phyloP scores from a whole-genome alignment of 2,113 vertebrate genomes.

The Melozone crissalis region DNA sequence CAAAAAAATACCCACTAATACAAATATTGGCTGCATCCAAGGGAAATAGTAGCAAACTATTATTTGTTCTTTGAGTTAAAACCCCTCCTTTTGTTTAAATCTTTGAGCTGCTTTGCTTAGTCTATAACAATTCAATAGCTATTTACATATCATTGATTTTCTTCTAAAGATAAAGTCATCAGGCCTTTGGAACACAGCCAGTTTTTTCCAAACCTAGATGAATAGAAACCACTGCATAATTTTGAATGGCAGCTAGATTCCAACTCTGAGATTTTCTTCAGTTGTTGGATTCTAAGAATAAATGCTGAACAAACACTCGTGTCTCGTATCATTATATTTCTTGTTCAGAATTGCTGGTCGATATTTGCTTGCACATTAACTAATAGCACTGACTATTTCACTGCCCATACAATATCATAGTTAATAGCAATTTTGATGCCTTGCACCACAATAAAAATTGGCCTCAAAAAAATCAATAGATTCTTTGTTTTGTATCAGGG shows the following conservation, averaged over 20 bases:
- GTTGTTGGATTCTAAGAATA: slow-evolving; percentile 53
- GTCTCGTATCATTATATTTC: slow-evolving; percentile 64
- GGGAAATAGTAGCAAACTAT: background rate
- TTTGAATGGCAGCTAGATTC: background rate
- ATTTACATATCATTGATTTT: slow-evolving; percentile 34
- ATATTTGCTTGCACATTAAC: slow-evolving; percentile 78
- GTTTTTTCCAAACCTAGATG: background rate
- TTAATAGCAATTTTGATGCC: slow-evolving; percentile 75
- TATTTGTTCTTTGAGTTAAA: background rate
- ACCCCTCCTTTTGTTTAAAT: background rate
- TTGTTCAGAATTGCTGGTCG: slow-evolving; percentile 72
- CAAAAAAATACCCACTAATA: background rate
- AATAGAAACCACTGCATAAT: background rate
- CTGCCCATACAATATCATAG: slow-evolving; percentile 71
- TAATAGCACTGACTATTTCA: slow-evolving; percentile 75
- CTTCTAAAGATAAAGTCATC: background rate
- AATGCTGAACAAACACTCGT: slow-evolving; percentile 55
- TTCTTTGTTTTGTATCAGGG: slow-evolving; percentile 51
- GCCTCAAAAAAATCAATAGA: slow-evolving; percentile 68
- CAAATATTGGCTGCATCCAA: background rate
- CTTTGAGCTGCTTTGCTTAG: background rate
- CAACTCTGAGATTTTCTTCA: slow-evolving; percentile 12
- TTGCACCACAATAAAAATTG: slow-evolving; percentile 59
- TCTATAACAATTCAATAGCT: background rate
- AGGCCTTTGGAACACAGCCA: background rate